Percentiles rank a stretch among this genome's conserved stretches.
Conservation (phyloP, 2,113 vertebrate genomes). For the Paedocypris sp. region DNA sequence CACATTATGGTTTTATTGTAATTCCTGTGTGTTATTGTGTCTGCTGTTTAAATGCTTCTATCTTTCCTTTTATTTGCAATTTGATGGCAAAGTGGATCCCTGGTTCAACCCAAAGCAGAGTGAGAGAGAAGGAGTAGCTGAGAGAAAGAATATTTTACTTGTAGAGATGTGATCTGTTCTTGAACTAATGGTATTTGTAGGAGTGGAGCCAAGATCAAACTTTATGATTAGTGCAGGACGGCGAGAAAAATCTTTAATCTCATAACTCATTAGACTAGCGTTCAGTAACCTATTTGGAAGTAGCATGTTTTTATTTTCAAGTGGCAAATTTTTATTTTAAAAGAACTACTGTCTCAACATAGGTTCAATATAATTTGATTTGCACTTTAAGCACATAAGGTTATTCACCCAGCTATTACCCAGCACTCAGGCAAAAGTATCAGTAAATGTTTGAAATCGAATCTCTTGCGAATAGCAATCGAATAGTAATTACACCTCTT, state of each 20-base stretch:
- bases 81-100: constrained; percentile 1
- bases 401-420: too few species aligned
- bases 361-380: too few species aligned
- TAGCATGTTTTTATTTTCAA: too few species aligned
- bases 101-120: constrained; percentile 8
- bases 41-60: neutral
- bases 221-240: too few species aligned
- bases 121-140: neutral
- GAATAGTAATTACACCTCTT: too few species aligned
- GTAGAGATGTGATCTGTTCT: constrained; percentile 14
- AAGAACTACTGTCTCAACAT: neutral
- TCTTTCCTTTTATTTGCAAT: neutral
- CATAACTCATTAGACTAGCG: too few species aligned
- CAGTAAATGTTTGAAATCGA: too few species aligned
- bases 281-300: too few species aligned
- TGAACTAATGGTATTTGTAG: neutral
- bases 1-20: neutral
- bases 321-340: neutral
- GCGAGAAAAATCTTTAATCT: too few species aligned
- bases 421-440: too few species aligned
- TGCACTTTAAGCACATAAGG: too few species aligned
- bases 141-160: neutral
- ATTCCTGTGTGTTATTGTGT: neutral
- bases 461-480: too few species aligned
- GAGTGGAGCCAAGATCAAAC: neutral